Percentiles rank a stretch among this genome's conserved stretches.
These are phyloP conservation scores for Threskiornis aethiopicus DNA, from an alignment of 2,797 vertebrate genomes.

Conservation along the genomic window DNA sequence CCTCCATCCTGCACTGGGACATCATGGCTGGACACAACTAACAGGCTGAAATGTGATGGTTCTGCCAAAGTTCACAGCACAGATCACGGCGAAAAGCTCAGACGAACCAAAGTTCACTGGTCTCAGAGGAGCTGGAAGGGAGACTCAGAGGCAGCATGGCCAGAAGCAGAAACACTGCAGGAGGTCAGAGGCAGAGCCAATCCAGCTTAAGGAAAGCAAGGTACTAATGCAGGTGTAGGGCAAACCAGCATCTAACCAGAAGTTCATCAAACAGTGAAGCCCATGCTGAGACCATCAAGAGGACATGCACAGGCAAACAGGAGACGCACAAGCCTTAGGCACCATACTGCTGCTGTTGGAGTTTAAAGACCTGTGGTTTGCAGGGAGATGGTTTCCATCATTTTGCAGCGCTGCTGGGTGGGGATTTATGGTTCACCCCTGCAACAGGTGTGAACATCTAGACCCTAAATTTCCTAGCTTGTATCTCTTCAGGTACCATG, in stretches of 20 bases:
- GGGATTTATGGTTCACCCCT: neutral
- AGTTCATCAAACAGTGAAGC: neutral
- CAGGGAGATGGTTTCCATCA: neutral
- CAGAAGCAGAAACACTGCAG: neutral
- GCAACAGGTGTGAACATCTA: neutral
- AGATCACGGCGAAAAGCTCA: neutral
- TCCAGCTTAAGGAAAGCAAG: neutral
- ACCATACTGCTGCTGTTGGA: neutral
- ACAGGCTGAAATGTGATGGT: rapidly evolving
- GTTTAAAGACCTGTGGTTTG: neutral
- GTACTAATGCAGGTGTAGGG: neutral
- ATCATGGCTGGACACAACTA: neutral
- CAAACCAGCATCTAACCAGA: neutral
- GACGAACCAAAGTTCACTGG: neutral
- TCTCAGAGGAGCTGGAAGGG: neutral
- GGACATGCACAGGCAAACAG: neutral
- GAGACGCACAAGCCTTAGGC: neutral
- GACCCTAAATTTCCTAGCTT: neutral
- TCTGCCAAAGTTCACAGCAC: neutral
- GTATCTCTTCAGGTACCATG: rapidly evolving
- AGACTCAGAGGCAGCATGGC: neutral
- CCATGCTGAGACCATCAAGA: neutral
- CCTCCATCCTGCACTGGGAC: neutral
- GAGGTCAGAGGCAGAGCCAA: neutral
- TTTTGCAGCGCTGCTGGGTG: neutral